Evolutionary conservation across 2,888 invertebrate species (phyloP).

Genomic region (Idaea biselata): DNA sequence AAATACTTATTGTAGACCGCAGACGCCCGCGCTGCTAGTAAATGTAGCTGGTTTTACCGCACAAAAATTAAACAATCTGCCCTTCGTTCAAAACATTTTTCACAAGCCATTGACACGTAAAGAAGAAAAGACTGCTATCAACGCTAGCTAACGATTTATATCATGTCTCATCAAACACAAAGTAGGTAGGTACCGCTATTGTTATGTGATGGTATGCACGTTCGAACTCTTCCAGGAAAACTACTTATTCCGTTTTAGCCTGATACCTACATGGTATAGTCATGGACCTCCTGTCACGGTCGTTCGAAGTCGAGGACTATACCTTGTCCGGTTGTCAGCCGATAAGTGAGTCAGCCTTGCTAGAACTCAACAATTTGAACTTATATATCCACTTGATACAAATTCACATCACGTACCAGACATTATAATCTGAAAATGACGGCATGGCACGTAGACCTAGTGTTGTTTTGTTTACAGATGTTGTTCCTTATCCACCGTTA

Average conservation of each 20-base stretch:
- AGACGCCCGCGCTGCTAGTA: no score
- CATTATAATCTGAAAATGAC: conserved; percentile 24
- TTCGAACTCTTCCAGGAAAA: conserved; percentile 41
- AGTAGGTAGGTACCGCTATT: conserved; percentile 10
- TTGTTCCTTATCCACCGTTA: background rate
- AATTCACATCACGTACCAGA: conserved; percentile 41
- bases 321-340: conserved; percentile 13
- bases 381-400: conserved; percentile 29
- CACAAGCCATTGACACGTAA: no score
- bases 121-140: background rate
- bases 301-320: conserved; percentile 53
- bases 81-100: no score
- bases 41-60: no score
- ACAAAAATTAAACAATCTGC: no score
- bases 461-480: conserved; percentile 11
- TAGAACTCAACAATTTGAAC: background rate
- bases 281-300: conserved; percentile 49
- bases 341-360: conserved; percentile 44
- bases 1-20: no score
- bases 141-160: background rate
- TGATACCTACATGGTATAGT: conserved; percentile 33
- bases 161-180: conserved; percentile 9
- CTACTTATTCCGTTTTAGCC: conserved; percentile 32
- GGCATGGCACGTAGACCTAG: conserved; percentile 11
- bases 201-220: conserved; percentile 24